phyloP scores from a whole-genome alignment of 2,888 invertebrate genomes.

The Crossocerus cetratus region DNA sequence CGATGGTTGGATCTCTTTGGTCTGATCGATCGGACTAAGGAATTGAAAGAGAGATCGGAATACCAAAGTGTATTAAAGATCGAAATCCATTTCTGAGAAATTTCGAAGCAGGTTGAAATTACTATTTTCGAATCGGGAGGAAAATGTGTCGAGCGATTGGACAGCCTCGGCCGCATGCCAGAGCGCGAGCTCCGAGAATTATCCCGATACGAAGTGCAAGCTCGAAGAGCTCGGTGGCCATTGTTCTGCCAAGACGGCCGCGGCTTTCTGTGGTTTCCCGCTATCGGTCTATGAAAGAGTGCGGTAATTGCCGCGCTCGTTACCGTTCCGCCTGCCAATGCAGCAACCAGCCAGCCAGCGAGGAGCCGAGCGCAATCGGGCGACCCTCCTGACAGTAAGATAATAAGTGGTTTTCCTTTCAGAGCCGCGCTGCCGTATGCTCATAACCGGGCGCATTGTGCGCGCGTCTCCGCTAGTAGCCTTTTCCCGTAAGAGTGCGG shows the following conservation, averaged over 20 bases:
- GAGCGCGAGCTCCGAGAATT: constrained; percentile 39
- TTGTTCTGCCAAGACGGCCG: constrained; percentile 62
- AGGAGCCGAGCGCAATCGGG: constrained; percentile 46
- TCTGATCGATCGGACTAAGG: too few species aligned
- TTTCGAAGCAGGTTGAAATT: constrained; percentile 21
- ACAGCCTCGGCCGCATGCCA: constrained; percentile 30
- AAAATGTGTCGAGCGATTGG: constrained; percentile 51
- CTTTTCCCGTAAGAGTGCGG: constrained; percentile 34
- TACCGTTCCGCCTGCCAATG: constrained; percentile 61
- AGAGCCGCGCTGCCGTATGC: constrained; percentile 42
- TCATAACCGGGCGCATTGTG: constrained; percentile 50
- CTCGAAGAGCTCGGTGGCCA: constrained; percentile 38
- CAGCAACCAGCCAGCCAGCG: constrained; percentile 10
- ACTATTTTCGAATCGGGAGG: constrained; percentile 18
- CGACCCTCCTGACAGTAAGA: constrained; percentile 62
- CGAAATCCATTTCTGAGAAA: too few species aligned
- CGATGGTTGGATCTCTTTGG: too few species aligned
- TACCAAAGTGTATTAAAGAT: too few species aligned
- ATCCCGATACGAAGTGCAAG: constrained; percentile 49
- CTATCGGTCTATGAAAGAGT: constrained; percentile 61
- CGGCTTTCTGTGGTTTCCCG: constrained; percentile 48
- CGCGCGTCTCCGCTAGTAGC: constrained; percentile 40
- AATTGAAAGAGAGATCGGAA: too few species aligned
- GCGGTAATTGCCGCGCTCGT: constrained; percentile 64
- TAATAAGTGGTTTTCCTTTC: constrained; percentile 65